Evolutionary conservation across 2,888 invertebrate genomes (phyloP).

Genomic region (Malthinus flaveolus): DNA sequence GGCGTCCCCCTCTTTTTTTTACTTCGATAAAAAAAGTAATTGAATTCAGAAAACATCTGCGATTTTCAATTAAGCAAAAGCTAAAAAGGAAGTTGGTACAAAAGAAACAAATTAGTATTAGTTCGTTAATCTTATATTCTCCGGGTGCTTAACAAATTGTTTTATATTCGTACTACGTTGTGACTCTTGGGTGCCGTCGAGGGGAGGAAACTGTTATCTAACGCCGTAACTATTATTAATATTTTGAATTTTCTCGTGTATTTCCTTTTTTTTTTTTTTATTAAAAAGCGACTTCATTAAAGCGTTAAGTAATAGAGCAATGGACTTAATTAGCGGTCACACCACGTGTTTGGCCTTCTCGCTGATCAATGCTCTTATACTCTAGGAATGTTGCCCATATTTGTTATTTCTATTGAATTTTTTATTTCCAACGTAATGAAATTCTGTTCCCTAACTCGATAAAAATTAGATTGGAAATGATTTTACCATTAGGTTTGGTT

Average conservation of each 20-base stretch:
- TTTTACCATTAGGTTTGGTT: too few relatives aligned
- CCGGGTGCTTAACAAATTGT: not conserved
- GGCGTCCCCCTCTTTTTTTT: too few relatives aligned
- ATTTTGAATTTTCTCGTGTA: not conserved
- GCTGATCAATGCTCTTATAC: conserved; percentile 29
- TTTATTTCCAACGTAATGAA: not conserved
- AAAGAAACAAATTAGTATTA: conserved; percentile 5
- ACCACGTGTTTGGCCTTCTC: conserved; percentile 33
- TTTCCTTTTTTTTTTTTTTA: not conserved
- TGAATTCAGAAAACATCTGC: not conserved
- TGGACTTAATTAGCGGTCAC: conserved; percentile 33
- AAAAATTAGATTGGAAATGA: too few relatives aligned
- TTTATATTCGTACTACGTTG: not conserved
- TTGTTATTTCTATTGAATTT: conserved; percentile 20
- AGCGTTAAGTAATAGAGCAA: conserved; percentile 30
- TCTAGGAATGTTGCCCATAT: conserved; percentile 28
- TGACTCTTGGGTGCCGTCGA: not conserved
- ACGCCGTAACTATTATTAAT: too few relatives aligned
- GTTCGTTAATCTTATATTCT: not conserved
- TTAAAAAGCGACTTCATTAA: conserved; percentile 17
- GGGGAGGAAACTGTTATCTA: not conserved
- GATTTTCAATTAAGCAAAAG: not conserved
- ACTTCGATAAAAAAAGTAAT: not conserved
- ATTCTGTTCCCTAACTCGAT: too few relatives aligned
- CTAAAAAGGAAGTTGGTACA: conserved; percentile 1